These are phyloP conservation scores for Ranitomeya variabilis DNA, from an alignment of 2,113 vertebrate genomes.

Conservation along the genomic window DNA sequence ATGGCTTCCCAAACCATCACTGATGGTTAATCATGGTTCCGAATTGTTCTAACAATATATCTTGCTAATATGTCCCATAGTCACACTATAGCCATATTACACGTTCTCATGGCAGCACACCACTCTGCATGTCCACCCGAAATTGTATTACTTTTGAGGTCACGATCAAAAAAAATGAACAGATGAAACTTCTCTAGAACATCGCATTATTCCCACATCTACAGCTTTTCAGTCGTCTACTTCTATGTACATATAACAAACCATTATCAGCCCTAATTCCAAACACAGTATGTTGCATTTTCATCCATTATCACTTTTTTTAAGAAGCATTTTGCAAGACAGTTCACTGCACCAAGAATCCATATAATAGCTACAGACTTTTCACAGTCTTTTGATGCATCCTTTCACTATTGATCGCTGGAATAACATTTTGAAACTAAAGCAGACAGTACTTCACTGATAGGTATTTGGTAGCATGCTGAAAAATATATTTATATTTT, in stretches of 20 bases:
- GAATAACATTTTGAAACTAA: neutral
- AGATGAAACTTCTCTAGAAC: neutral
- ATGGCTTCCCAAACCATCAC: too few species aligned
- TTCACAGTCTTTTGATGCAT: neutral
- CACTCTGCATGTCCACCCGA: neutral
- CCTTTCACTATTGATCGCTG: neutral
- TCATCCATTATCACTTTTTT: slow-evolving; percentile 1
- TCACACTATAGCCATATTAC: too few species aligned
- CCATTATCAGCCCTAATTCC: neutral
- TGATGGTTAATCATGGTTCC: too few species aligned
- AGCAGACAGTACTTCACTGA: neutral
- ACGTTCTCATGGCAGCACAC: neutral
- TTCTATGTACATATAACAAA: neutral
- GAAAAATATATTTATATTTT: neutral
- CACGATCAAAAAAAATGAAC: neutral
- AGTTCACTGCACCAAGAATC: neutral
- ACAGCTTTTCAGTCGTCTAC: neutral
- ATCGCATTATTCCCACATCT: neutral
- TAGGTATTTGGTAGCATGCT: neutral
- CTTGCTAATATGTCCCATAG: too few species aligned
- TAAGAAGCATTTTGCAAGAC: neutral
- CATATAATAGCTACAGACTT: neutral
- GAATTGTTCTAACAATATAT: too few species aligned
- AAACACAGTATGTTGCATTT: neutral
- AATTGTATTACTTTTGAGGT: neutral